Evolutionary conservation across 2,888 invertebrate species (phyloP).

Genomic region (Acleris laterana): DNA sequence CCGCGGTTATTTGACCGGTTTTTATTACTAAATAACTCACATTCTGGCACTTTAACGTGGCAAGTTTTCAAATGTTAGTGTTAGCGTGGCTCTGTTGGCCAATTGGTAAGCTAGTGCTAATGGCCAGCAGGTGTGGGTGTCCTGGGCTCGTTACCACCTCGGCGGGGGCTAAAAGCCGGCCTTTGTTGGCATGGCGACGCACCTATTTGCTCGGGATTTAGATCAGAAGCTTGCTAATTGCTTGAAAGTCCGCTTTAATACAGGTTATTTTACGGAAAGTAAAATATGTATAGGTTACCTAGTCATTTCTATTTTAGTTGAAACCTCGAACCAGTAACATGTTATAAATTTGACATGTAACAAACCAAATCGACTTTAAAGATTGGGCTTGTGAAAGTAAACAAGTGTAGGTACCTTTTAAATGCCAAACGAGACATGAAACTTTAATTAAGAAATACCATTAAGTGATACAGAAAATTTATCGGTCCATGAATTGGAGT

Average conservation of each 20-base stretch:
- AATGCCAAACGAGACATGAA: constrained; percentile 26
- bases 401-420: constrained; percentile 7
- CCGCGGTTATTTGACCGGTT: constrained; percentile 38
- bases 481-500: constrained; percentile 53
- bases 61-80: constrained; percentile 19
- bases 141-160: constrained; percentile 62
- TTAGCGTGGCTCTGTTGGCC: constrained; percentile 40
- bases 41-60: constrained; percentile 40
- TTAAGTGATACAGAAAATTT: constrained; percentile 45
- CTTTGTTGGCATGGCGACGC: constrained; percentile 54
- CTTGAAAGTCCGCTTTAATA: constrained; percentile 8
- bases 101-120: constrained; percentile 57
- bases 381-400: constrained; percentile 14
- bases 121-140: constrained; percentile 53
- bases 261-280: too few species aligned
- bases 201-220: constrained; percentile 51
- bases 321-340: neutral
- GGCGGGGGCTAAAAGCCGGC: constrained; percentile 53
- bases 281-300: too few species aligned
- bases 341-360: neutral
- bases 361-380: constrained; percentile 2
- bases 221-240: constrained; percentile 22
- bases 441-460: constrained; percentile 43
- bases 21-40: constrained; percentile 41
- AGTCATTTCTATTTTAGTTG: neutral